A percentile compares a stretch with the other conserved stretches of the same genome.
These are phyloP conservation scores for Antheraea mylitta DNA, from an alignment of 1,140 invertebrate species.

Conservation along the genomic window DNA sequence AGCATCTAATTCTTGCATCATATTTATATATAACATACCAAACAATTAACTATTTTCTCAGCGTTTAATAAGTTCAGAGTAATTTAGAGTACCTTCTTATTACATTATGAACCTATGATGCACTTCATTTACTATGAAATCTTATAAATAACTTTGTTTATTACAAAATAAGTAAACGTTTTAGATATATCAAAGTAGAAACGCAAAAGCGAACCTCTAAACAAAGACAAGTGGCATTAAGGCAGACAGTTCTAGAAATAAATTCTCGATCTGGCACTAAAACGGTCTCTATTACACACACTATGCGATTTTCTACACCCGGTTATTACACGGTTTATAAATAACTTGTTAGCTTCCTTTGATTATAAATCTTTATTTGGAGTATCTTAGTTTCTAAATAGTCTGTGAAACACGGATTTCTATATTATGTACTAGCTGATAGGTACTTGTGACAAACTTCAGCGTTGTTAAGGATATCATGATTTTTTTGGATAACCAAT, in stretches of 20 bases:
- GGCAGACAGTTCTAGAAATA: not conserved
- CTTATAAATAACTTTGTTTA: not conserved
- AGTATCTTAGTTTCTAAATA: slow-evolving; percentile 11
- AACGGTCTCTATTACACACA: not conserved
- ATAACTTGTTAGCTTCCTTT: not conserved
- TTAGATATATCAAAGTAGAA: not conserved
- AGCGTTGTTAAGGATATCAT: not conserved
- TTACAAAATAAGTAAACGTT: not conserved
- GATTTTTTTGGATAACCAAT: no score
- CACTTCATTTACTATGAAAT: no score
- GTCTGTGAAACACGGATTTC: not conserved
- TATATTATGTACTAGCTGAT: no score
- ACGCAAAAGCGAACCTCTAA: not conserved
- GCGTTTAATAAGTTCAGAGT: no score
- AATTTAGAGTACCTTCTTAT: no score
- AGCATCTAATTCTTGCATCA: no score
- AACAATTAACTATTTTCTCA: no score
- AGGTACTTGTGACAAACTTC: no score
- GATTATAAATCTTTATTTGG: not conserved
- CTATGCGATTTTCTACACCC: not conserved
- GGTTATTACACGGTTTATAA: not conserved
- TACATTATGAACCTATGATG: no score
- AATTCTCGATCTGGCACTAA: not conserved
- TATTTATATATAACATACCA: no score
- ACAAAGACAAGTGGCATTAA: not conserved